phyloP scores from a whole-genome alignment of 1,140 invertebrate genomes.

The Hyposmocoma kahamanoa region DNA sequence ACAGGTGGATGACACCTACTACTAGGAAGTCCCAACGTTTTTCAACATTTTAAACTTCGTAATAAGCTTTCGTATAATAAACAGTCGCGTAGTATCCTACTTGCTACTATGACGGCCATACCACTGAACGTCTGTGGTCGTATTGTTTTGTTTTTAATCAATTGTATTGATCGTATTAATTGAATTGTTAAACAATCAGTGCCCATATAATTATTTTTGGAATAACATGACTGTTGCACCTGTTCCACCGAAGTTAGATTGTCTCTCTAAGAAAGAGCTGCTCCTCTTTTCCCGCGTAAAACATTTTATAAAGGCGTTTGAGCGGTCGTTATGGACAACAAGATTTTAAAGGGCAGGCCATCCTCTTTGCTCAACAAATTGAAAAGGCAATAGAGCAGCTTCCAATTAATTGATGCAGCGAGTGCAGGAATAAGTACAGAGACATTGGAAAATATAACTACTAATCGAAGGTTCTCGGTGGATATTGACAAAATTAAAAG shows the following conservation, averaged over 20 bases:
- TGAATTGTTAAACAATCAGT: conserved; percentile 9
- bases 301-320: conserved; percentile 9
- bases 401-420: not conserved
- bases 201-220: conserved; percentile 7
- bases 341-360: conserved; percentile 8
- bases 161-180: too few relatives aligned
- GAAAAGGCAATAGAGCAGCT: conserved; percentile 8
- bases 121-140: not conserved
- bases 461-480: conserved; percentile 2
- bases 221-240: conserved; percentile 10
- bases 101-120: conserved; percentile 1
- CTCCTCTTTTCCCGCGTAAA: conserved; percentile 6
- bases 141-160: too few relatives aligned
- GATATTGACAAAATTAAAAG: conserved; percentile 2
- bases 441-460: not conserved
- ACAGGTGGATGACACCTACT: too few relatives aligned
- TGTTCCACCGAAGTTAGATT: conserved; percentile 4
- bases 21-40: too few relatives aligned
- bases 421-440: not conserved
- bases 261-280: conserved; percentile 7
- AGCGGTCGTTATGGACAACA: conserved; percentile 8
- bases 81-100: conserved; percentile 3
- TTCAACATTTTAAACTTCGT: too few relatives aligned
- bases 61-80: conserved; percentile 7
- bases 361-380: conserved; percentile 2